Evolutionary conservation across 2,797 vertebrate genomes (phyloP).

Genomic region (Sebastiscus tertius): DNA sequence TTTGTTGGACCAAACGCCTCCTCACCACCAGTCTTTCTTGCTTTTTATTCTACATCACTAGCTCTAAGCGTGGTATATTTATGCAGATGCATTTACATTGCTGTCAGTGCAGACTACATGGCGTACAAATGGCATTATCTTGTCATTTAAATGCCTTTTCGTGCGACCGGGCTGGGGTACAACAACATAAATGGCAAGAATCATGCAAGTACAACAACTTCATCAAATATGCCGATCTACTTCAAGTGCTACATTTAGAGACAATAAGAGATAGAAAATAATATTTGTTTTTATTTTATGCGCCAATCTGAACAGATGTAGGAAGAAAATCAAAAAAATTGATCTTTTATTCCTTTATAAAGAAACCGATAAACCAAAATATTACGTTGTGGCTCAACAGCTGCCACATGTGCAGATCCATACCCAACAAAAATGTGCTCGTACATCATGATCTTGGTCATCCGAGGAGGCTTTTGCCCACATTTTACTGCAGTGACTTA

Average conservation of each 20-base stretch:
- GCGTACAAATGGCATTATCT: no score
- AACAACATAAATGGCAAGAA: background rate
- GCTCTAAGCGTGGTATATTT: no score
- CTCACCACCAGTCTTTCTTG: no score
- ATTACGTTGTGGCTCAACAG: constrained; percentile 19
- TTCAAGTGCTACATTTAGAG: no score
- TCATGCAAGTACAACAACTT: no score
- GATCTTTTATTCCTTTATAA: background rate
- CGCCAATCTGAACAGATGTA: accelerated
- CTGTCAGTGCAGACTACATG: no score
- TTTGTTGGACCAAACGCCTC: no score
- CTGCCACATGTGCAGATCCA: constrained; percentile 36
- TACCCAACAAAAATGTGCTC: constrained; percentile 23
- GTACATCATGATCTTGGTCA: constrained; percentile 23
- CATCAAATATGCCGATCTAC: background rate
- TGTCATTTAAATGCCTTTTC: no score
- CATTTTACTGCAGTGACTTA: constrained; percentile 45
- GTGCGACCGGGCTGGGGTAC: no score
- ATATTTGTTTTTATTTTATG: background rate
- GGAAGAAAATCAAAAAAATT: background rate
- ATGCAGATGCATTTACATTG: no score
- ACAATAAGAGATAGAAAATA: background rate
- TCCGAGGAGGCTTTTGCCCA: constrained; percentile 38
- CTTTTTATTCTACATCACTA: no score
- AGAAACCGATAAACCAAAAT: constrained; percentile 10